Evolutionary conservation across 1,140 invertebrate species (phyloP), one percentile per base, ranked within the genome.

Genomic region (Aphis craccivora): DNA sequence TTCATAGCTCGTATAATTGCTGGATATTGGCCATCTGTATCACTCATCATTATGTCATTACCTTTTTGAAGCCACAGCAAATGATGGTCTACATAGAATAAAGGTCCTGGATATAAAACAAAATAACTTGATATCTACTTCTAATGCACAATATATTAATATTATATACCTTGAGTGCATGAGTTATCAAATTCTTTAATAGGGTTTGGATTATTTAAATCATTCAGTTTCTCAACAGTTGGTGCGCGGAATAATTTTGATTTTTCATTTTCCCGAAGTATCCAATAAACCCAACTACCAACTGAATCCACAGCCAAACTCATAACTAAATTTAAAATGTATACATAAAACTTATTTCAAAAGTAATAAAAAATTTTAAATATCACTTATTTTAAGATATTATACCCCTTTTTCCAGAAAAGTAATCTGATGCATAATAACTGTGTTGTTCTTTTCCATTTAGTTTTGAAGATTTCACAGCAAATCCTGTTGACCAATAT

Each of bases 401-500:
- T 40, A 25, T 89, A 97, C 96, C 96, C 96, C 97, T 97, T 95
- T 97, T 97, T 3, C 97, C 97, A 94, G 97, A 97, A 95, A 98
- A 98, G 84, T 97, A 96, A 94, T 97, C 96, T 76, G 97, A 96
- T 87, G 96, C 96, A 95, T 97, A 97, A 95, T 98, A 97, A 67
- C 96, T 96, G 86, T 96, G 96, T 94, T 96, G 96, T 93, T 98
- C 96, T 94, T 97, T 97, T 0, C 97, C 98, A 95, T 98, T 98
- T 0, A 98, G 95, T 83, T 96, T 96, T 0, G 97, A 96, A 60
- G 97, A 97, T 95, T 98, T 97, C 0, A 99, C 96, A 0, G 97
- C 97, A 94, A 98, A 97, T 0, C 96, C 97, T 0, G 98, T 99
- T 20, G 97, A 97, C 97, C 98, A 99, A 94, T 99, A 98, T 37